A percentile compares a stretch with the other conserved stretches of the same genome.
Evolutionary conservation across 2,113 vertebrate species (phyloP).

Genomic region (Cavia aperea): DNA sequence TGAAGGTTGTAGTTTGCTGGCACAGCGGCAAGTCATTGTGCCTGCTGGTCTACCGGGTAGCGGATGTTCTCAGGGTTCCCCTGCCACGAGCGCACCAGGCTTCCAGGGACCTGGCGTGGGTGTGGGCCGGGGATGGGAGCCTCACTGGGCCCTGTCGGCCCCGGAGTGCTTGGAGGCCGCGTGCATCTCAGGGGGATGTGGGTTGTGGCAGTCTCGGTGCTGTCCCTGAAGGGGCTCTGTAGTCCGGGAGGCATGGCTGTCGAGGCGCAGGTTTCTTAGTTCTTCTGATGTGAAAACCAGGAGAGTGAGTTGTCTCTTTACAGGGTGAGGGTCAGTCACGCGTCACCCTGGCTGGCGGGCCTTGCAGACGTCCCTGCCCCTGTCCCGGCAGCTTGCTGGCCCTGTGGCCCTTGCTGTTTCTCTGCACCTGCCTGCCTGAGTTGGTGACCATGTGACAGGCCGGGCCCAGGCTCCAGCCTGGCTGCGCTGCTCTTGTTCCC

Average conservation of each 20-base stretch:
- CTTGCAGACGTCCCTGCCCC: no score
- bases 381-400: no score
- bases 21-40: neutral
- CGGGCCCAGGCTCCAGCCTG: neutral
- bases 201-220: rapidly evolving
- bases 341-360: neutral
- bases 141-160: neutral
- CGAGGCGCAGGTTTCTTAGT: neutral
- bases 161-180: neutral
- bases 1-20: slow-evolving; percentile 69
- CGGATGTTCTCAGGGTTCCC: neutral
- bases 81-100: neutral
- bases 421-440: neutral
- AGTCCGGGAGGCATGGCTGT: neutral
- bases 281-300: neutral
- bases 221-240: neutral
- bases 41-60: neutral
- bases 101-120: neutral
- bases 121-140: neutral
- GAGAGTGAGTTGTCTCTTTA: neutral
- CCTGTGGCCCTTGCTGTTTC: neutral
- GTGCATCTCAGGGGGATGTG: no score
- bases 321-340: neutral
- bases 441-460: neutral
- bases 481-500: neutral